Evolutionary conservation across 1,140 invertebrate genomes (phyloP), one percentile per base, ranked within the genome.

Genomic region (Chrysomallon squamiferum): DNA sequence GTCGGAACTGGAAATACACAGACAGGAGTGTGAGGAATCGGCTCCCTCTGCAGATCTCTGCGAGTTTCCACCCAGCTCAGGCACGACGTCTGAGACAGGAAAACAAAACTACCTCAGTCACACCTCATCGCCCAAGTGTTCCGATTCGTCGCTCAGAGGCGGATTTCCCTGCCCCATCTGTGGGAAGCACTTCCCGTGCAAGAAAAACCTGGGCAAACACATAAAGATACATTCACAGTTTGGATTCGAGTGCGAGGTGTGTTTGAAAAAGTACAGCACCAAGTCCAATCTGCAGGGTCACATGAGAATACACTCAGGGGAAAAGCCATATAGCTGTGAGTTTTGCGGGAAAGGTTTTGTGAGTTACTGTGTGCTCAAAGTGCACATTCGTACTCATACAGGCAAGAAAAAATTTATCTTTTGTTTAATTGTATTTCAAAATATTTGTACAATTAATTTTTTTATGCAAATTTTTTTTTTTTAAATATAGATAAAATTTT

Each of bases 341-440:
- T 91, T 90, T 65, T 97, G 95, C 86, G 94, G 90, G 60, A 89
- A 95, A 27, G 87, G 91, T 5, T 97, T 98, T 82, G 93, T 93
- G 0, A 89, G 95, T 59, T 95, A 93, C 45, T 95, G 96, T 77
- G 95, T 97, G 84, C 87, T 97, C 0, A 75, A 73, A 52, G 62
- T 72, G 5, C 94, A 96, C 80, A 89, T 94, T 25, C 88, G 94
- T 27, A 94, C 94, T 52, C 93, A 95, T 77, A 95, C 93, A 38
- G 35, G 35, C 15, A 38, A 5, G 35, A 7, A 15, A 15, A 38
- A 38, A 38, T 38, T n/a, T n/a, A n/a, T n/a, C n/a, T n/a, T n/a
- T n/a, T n/a, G n/a, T n/a, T n/a, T n/a, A n/a, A n/a, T n/a, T n/a
- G n/a, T n/a, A n/a, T n/a, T n/a, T n/a, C n/a, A n/a, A n/a, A n/a